phyloP scores from a whole-genome alignment of 2,888 invertebrate species.

The Globia sparganii region DNA sequence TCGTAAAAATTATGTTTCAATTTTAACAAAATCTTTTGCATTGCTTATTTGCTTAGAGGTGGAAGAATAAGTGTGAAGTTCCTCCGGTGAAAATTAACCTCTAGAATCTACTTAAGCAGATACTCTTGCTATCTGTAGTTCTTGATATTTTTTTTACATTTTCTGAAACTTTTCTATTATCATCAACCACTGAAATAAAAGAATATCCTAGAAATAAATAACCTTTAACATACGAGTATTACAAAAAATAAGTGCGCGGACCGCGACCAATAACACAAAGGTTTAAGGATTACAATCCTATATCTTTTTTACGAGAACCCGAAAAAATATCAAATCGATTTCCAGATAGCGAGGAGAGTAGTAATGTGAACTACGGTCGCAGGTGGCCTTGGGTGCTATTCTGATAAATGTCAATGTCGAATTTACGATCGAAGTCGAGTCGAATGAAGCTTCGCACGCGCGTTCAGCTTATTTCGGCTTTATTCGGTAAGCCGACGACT shows the following conservation, averaged over 20 bases:
- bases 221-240: neutral
- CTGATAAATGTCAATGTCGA: constrained; percentile 68
- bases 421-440: constrained; percentile 61
- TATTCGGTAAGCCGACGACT: constrained; percentile 62
- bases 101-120: neutral
- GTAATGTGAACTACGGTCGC: constrained; percentile 61
- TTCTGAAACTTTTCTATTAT: neutral
- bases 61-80: neutral
- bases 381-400: constrained; percentile 66
- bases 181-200: neutral
- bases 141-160: neutral
- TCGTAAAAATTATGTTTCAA: neutral
- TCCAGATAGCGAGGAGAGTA: constrained; percentile 44
- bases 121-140: too few species aligned
- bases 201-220: neutral
- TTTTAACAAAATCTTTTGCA: neutral
- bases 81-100: neutral
- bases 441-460: constrained; percentile 59
- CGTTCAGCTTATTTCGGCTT: constrained; percentile 61
- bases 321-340: constrained; percentile 65
- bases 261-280: constrained; percentile 38
- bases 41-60: neutral
- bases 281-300: constrained; percentile 48
- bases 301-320: constrained; percentile 59
- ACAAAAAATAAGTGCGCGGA: neutral